Percentiles rank a stretch among this genome's conserved stretches.
These are phyloP conservation scores for Helicoverpa armigera DNA, from an alignment of 1,140 invertebrate genomes.

Conservation along the genomic window DNA sequence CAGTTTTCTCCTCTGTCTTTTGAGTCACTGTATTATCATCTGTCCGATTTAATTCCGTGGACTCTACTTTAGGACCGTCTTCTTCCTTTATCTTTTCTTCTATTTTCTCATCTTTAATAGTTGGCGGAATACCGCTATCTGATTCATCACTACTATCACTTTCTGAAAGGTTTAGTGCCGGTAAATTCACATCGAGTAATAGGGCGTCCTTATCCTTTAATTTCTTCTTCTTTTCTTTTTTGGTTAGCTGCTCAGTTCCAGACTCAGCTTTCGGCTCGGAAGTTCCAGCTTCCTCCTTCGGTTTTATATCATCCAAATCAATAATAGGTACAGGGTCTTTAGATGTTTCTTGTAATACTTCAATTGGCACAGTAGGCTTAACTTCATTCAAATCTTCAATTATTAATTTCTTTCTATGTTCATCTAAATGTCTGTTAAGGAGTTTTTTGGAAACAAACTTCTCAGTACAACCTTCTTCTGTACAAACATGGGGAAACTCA, in stretches of 20 bases:
- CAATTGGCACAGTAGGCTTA: constrained; percentile 67
- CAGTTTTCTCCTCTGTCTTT: constrained; percentile 53
- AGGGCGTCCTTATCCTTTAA: constrained; percentile 88
- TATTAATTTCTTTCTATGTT: constrained; percentile 76
- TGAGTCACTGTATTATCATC: constrained; percentile 38
- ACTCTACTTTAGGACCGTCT: constrained; percentile 70
- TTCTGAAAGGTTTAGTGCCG: constrained; percentile 93
- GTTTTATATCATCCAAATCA: constrained; percentile 75
- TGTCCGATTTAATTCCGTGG: constrained; percentile 53
- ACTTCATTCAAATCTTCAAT: constrained; percentile 75
- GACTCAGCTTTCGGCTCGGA: constrained; percentile 71
- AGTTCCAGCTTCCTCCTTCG: constrained; percentile 70
- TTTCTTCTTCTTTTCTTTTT: constrained; percentile 88
- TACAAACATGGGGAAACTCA: constrained; percentile 91
- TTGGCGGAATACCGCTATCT: constrained; percentile 86
- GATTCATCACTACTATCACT: constrained; percentile 93
- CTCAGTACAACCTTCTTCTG: constrained; percentile 89
- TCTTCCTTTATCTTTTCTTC: constrained; percentile 65
- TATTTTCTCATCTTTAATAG: constrained; percentile 65
- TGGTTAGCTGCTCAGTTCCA: constrained; percentile 68
- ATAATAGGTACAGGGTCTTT: constrained; percentile 72
- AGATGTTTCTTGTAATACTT: constrained; percentile 59
- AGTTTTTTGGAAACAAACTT: constrained; percentile 94
- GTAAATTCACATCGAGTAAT: constrained; percentile 89
- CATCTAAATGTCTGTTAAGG: constrained; percentile 89